Base-by-base conservation (phyloP, 2,797 vertebrate genomes). In the Lithobates pipiens region DNA sequence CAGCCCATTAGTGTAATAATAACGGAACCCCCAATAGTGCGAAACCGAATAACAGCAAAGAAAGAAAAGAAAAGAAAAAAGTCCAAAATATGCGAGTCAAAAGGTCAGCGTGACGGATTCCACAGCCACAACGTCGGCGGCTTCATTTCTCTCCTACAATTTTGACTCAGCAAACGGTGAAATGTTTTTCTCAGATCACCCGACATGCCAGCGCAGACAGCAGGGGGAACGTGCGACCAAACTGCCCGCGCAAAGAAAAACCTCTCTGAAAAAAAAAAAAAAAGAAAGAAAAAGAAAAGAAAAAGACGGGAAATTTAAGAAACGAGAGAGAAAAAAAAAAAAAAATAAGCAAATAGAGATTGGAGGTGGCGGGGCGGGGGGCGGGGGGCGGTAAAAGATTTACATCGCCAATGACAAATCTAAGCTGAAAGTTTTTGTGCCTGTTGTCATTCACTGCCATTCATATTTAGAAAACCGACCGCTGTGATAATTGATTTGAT, bases 401-500 rank as follows among this genome's bases (percentile, higher is more conserved):
- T 91, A 87, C 89, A 90, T 93, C 90, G 88, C 91, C 91, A 85
- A 89, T 93, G 94, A 95, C 93, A 94, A 94, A 95, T 94, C 91
- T 89, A 89, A 94, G 92, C 92, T 92, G 94, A 95, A 95, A 91
- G 93, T 95, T 93, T 5, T 89, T 88, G 90, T 89, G 91, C 92
- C 93, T 94, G 95, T 97, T 99, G 97, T 98, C 97, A 98, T 96
- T 98, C 97, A 97, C 97, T 95, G 96, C 93, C 93, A 91, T 95
- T 97, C 95, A 96, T 97, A 97, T 97, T 97, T 96, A 94, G 93
- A 93, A 97, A 96, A 94, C 94, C 95, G 96, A 95, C 96, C 95
- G 93, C 95, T 96, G 94, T 95, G 96, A 95, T 98, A 97, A 99
- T 99, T 97, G 97, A 98, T 98, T 97, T 98, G 97, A 98, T 98